A percentile compares a stretch with the other conserved stretches of the same genome.
Conservation (phyloP, 2,113 vertebrate genomes). For the Strix uralensis region DNA sequence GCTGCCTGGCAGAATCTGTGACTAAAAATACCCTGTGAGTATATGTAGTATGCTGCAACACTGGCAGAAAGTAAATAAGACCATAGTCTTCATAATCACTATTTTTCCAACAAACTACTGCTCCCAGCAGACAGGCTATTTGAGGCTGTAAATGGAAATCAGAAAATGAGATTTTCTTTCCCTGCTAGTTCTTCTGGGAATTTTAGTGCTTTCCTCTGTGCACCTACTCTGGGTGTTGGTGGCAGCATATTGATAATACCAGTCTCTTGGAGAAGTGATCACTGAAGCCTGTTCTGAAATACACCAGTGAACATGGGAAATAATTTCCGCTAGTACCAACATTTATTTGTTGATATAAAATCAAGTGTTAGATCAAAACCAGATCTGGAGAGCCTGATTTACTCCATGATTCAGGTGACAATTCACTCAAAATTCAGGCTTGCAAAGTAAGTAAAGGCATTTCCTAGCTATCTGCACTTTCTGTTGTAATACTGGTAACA, state of each 20-base stretch:
- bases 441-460: neutral
- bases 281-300: neutral
- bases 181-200: neutral
- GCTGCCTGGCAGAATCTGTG: neutral
- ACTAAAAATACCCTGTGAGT: neutral
- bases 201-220: neutral
- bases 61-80: neutral
- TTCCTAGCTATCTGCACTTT: neutral
- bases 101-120: neutral
- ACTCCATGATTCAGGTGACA: neutral
- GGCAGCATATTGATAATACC: neutral
- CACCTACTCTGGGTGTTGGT: neutral
- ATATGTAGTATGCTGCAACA: neutral
- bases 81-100: neutral
- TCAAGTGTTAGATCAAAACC: neutral
- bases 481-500: neutral
- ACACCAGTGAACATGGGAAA: neutral
- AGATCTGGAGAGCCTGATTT: neutral
- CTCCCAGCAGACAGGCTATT: constrained; percentile 8
- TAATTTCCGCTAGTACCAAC: neutral
- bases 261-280: neutral
- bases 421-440: neutral
- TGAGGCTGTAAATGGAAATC: neutral
- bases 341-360: neutral
- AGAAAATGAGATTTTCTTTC: neutral